Evolutionary conservation across 2,797 vertebrate genomes (phyloP).

Genomic region (Moxostoma hubbsi): DNA sequence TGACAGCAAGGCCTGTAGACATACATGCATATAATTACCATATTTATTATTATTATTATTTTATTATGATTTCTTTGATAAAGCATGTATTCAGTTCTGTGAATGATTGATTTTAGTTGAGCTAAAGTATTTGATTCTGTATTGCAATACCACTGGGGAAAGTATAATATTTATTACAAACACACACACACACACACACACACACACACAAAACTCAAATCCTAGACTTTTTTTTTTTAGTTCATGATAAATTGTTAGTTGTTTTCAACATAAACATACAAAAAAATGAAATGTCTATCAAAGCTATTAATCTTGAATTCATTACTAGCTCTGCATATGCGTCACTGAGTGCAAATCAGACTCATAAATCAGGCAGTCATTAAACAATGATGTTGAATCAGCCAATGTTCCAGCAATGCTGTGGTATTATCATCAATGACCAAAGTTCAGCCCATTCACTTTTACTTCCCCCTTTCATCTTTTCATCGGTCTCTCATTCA

Average conservation of each 20-base stretch:
- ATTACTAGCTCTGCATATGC: background rate
- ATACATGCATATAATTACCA: conserved; percentile 21
- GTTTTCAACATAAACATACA: background rate
- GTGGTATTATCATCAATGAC: conserved; percentile 15
- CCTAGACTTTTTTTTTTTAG: too few relatives aligned
- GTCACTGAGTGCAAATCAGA: background rate
- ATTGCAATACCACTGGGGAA: too few relatives aligned
- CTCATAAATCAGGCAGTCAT: conserved; percentile 28
- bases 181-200: too few relatives aligned
- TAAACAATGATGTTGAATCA: background rate
- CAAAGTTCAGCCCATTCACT: conserved; percentile 35
- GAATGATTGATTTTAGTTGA: too few relatives aligned
- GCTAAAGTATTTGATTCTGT: too few relatives aligned
- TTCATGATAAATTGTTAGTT: background rate
- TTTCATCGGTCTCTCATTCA: background rate
- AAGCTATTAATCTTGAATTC: background rate
- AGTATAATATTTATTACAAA: too few relatives aligned
- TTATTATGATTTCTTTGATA: too few relatives aligned
- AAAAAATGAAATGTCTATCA: too few relatives aligned
- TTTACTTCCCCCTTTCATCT: background rate
- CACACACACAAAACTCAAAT: too few relatives aligned
- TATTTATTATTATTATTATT: too few relatives aligned
- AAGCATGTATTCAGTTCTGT: too few relatives aligned
- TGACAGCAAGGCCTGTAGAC: conserved; percentile 80
- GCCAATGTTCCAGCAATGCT: conserved; percentile 13